Evolutionary conservation across 1,140 invertebrate species (phyloP).

Genomic region (Cryptotermes secundus): DNA sequence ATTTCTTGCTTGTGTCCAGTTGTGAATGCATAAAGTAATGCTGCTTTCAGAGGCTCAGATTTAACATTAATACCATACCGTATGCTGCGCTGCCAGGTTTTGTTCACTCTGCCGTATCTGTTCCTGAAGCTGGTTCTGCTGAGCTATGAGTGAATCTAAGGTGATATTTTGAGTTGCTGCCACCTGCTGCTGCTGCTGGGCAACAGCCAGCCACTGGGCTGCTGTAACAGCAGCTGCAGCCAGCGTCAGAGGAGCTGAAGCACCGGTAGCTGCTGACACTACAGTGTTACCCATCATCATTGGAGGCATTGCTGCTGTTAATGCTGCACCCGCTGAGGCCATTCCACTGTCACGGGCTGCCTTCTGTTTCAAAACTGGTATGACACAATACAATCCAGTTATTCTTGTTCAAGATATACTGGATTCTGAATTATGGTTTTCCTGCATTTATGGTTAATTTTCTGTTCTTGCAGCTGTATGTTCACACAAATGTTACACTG

Average conservation of each 20-base stretch:
- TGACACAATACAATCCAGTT: conserved; percentile 20
- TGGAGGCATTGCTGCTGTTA: conserved; percentile 20
- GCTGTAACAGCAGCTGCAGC: conserved; percentile 31
- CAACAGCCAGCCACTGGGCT: conserved; percentile 36
- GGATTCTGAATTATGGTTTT: no score
- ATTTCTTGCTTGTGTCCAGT: no score
- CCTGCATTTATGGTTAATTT: no score
- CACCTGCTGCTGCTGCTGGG: conserved; percentile 32
- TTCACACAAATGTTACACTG: no score
- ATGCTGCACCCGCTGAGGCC: not conserved
- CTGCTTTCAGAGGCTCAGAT: no score
- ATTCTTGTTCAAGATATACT: no score
- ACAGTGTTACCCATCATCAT: conserved; percentile 30
- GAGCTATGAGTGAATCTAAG: conserved; percentile 56
- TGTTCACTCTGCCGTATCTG: conserved; percentile 93
- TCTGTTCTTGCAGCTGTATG: no score
- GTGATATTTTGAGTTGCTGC: conserved; percentile 34
- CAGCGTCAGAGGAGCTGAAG: conserved; percentile 27
- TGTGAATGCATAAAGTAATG: no score
- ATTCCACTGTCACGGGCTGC: conserved; percentile 34
- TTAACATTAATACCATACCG: conserved; percentile 52
- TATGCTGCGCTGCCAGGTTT: conserved; percentile 91
- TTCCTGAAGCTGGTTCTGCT: conserved; percentile 81
- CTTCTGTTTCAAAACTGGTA: conserved; percentile 51
- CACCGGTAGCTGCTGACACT: conserved; percentile 15